A percentile compares a stretch with the other conserved stretches of the same genome.
These are phyloP conservation scores for Triplophysa tibetana DNA, from an alignment of 2,113 vertebrate genomes.

Conservation along the genomic window DNA sequence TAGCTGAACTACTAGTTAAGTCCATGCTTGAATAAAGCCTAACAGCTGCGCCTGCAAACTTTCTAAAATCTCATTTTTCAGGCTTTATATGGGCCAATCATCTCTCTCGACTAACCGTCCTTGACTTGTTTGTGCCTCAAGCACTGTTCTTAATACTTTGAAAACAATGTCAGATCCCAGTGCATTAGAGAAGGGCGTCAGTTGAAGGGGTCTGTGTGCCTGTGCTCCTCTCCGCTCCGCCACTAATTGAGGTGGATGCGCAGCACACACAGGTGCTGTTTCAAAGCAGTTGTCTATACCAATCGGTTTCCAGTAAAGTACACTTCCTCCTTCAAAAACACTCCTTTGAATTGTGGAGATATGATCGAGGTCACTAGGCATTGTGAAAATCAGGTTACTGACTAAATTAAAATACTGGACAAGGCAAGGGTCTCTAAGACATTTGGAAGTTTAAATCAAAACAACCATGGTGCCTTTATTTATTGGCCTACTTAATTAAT, in stretches of 20 bases:
- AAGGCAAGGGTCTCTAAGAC: neutral
- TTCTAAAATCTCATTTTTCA: slow-evolving; percentile 9
- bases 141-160: slow-evolving; percentile 7
- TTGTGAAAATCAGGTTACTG: neutral
- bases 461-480: no score
- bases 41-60: slow-evolving; percentile 10
- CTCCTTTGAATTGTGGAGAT: neutral
- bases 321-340: neutral
- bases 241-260: slow-evolving; percentile 41
- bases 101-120: slow-evolving; percentile 5
- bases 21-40: neutral
- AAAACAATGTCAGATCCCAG: slow-evolving; percentile 42
- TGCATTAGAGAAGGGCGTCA: slow-evolving; percentile 20
- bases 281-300: neutral
- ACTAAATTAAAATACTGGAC: neutral
- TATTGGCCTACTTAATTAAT: neutral
- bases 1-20: neutral
- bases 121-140: slow-evolving; percentile 14
- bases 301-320: neutral
- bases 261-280: neutral
- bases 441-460: neutral
- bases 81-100: slow-evolving; percentile 13
- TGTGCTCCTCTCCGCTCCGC: neutral
- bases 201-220: slow-evolving; percentile 30
- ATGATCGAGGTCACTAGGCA: neutral